Evolutionary conservation across 2,113 vertebrate species (phyloP).

Genomic region (Triplophysa dalaica): DNA sequence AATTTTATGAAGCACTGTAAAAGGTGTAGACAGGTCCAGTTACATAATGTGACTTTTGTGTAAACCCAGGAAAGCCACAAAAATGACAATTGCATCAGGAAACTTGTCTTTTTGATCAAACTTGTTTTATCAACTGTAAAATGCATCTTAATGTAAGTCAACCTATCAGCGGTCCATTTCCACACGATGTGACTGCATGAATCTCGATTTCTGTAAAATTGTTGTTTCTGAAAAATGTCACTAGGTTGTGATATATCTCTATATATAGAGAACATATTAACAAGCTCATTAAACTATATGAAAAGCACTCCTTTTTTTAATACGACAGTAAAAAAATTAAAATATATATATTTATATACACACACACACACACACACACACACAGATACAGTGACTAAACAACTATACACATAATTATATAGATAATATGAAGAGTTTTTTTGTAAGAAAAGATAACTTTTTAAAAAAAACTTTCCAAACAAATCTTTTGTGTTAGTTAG

Average conservation of each 20-base stretch:
- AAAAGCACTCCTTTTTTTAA: not conserved
- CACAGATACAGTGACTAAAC: too few relatives aligned
- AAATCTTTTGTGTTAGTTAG: too few relatives aligned
- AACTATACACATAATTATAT: too few relatives aligned
- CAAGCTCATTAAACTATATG: not conserved
- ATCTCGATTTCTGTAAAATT: not conserved
- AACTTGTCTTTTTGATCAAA: not conserved
- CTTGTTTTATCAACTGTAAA: not conserved
- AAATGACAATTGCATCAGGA: constrained; percentile 13
- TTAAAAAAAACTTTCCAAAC: too few relatives aligned
- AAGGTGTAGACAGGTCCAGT: constrained; percentile 37
- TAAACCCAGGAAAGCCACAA: constrained; percentile 48
- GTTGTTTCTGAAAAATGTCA: not conserved
- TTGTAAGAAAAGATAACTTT: too few relatives aligned
- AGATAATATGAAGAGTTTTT: too few relatives aligned
- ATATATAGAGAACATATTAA: not conserved
- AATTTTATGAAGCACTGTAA: constrained; percentile 58
- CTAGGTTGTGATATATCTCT: not conserved
- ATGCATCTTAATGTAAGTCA: constrained; percentile 1
- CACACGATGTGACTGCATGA: not conserved
- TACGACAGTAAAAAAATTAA: too few relatives aligned
- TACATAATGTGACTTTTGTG: constrained; percentile 59
- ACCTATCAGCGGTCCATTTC: not conserved
- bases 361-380: too few relatives aligned
- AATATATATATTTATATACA: too few relatives aligned